These are phyloP conservation scores for Nasonia vitripennis DNA, from an alignment of 1,140 invertebrate genomes.

Conservation along the genomic window DNA sequence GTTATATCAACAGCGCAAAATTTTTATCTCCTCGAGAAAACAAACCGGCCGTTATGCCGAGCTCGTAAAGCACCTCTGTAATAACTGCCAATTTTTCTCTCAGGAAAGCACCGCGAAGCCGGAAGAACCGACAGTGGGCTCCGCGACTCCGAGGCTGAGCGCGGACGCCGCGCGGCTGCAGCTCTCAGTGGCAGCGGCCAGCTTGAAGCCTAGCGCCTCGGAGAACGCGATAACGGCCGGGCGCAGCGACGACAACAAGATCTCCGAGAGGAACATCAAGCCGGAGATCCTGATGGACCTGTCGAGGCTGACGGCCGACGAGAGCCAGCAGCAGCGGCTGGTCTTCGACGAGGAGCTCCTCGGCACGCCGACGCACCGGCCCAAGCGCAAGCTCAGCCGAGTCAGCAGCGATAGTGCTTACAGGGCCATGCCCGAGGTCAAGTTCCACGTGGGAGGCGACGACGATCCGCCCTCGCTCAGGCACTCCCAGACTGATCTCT, in stretches of 20 bases:
- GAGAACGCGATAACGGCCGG: slow-evolving; percentile 60
- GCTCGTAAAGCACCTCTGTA: too few species aligned
- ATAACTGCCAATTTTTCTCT: too few species aligned
- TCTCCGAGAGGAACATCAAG: slow-evolving; percentile 67
- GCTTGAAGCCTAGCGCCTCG: slow-evolving; percentile 64
- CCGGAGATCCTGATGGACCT: slow-evolving; percentile 68
- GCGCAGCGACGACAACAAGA: slow-evolving; percentile 55
- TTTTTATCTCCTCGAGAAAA: too few species aligned
- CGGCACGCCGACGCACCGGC: background rate
- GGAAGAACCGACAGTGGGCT: too few species aligned
- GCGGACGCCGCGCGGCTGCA: slow-evolving; percentile 41
- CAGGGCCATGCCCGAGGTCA: background rate
- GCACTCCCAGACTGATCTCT: slow-evolving; percentile 36
- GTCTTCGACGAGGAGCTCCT: background rate
- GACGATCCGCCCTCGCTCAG: slow-evolving; percentile 1
- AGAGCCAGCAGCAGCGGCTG: slow-evolving; percentile 20
- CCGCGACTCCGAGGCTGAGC: slow-evolving; percentile 51
- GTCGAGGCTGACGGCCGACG: slow-evolving; percentile 56
- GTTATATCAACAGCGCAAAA: too few species aligned
- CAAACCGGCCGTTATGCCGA: too few species aligned
- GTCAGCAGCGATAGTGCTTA: slow-evolving; percentile 57
- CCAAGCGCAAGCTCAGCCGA: slow-evolving; percentile 58
- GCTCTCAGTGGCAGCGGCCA: slow-evolving; percentile 37
- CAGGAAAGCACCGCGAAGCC: background rate
- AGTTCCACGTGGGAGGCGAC: slow-evolving; percentile 21